Conservation (phyloP, 2,888 invertebrate species). For the Latrodectus elegans region DNA sequence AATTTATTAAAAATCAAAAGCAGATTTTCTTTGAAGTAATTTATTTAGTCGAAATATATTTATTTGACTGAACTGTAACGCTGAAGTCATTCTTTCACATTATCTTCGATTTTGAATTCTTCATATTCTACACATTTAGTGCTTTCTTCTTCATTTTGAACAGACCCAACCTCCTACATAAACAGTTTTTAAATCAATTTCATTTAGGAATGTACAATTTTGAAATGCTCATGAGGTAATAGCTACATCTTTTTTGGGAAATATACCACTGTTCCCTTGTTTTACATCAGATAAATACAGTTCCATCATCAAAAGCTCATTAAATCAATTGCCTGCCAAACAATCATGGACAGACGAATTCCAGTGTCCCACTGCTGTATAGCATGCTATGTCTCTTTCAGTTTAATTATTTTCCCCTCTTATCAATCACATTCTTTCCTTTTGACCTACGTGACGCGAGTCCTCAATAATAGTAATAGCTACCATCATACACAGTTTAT, state of each 20-base stretch:
- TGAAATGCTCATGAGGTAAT: background rate
- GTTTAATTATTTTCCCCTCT: slow-evolving; percentile 7
- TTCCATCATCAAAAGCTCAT: background rate
- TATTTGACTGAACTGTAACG: no score
- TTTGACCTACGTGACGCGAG: slow-evolving; percentile 36
- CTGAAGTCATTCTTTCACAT: no score
- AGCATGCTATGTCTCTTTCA: background rate
- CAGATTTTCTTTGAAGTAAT: no score
- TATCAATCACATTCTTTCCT: slow-evolving; percentile 55
- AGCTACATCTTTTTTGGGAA: background rate
- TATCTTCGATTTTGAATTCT: no score
- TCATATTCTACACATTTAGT: no score
- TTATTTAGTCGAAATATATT: no score
- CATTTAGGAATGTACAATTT: no score
- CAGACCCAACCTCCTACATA: no score
- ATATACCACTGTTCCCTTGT: background rate
- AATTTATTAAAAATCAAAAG: no score
- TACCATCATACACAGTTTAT: slow-evolving; percentile 27
- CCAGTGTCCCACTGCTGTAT: background rate
- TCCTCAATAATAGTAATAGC: slow-evolving; percentile 26
- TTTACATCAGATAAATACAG: background rate
- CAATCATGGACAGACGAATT: slow-evolving; percentile 1
- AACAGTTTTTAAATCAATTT: no score
- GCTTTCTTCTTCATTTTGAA: no score
- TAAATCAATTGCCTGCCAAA: background rate